Conservation (phyloP, 92 coral and sea anemone genomes). For the Epizoanthus rinbou region DNA sequence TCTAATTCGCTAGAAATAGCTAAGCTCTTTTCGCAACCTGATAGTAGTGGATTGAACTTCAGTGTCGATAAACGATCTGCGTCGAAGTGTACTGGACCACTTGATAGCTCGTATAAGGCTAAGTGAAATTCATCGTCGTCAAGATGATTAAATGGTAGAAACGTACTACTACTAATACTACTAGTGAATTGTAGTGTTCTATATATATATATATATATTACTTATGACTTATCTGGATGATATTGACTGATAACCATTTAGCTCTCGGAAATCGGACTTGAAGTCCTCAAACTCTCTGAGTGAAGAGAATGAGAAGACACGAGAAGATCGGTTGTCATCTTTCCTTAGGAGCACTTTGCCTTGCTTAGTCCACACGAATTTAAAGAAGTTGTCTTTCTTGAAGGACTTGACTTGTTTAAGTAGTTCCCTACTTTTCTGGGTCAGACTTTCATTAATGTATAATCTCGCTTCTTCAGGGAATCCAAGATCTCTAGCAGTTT, state of each 20-base stretch:
- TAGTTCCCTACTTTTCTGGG: slow-evolving; percentile 24
- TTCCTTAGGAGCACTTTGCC: neutral
- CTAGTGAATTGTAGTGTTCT: too few relatives aligned
- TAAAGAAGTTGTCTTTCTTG: slow-evolving; percentile 12
- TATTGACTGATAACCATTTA: neutral
- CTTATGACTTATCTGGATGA: neutral
- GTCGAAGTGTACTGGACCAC: too few relatives aligned
- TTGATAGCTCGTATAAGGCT: too few relatives aligned
- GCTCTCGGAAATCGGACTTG: neutral
- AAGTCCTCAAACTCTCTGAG: neutral
- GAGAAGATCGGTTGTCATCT: slow-evolving; percentile 1
- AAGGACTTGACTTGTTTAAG: slow-evolving; percentile 24
- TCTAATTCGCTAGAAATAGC: slow-evolving; percentile 21
- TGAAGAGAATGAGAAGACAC: neutral
- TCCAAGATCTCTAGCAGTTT: slow-evolving; percentile 22
- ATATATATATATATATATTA: too few relatives aligned
- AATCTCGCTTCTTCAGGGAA: slow-evolving; percentile 10
- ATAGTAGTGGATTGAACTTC: too few relatives aligned
- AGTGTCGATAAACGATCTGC: too few relatives aligned
- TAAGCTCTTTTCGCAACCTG: neutral
- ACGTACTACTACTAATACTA: too few relatives aligned
- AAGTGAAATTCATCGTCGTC: too few relatives aligned
- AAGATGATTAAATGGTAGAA: too few relatives aligned
- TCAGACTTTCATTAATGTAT: slow-evolving; percentile 43
- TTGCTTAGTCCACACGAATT: slow-evolving; percentile 41